These are phyloP conservation scores for Arothron firmamentum DNA, from an alignment of 2,113 vertebrate species.

Conservation along the genomic window DNA sequence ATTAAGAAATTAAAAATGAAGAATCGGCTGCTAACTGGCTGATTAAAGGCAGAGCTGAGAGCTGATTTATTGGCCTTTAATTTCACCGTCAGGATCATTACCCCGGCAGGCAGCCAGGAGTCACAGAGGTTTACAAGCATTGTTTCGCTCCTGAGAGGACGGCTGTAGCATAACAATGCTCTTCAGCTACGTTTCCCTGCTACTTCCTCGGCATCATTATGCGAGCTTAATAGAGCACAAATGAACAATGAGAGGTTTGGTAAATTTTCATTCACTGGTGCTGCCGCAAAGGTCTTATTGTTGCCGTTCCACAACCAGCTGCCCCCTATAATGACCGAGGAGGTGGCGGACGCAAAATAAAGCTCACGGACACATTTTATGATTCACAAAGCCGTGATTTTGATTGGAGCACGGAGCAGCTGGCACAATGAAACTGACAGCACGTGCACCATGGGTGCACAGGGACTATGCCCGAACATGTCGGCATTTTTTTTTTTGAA, in stretches of 20 bases:
- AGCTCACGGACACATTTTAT: slow-evolving; percentile 35
- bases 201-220: slow-evolving; percentile 43
- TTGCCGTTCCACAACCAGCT: slow-evolving; percentile 28
- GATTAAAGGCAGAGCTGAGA: slow-evolving; percentile 57
- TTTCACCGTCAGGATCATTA: slow-evolving; percentile 49
- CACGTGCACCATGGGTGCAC: neutral
- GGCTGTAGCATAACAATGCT: slow-evolving; percentile 31
- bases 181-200: slow-evolving; percentile 33
- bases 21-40: slow-evolving; percentile 55
- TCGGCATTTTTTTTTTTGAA: too few relatives aligned
- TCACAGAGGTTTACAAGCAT: slow-evolving; percentile 43
- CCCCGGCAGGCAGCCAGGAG: slow-evolving; percentile 31
- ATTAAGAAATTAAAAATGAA: slow-evolving; percentile 25
- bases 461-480: neutral
- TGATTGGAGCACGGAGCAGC: slow-evolving; percentile 32
- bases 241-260: slow-evolving; percentile 40
- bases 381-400: slow-evolving; percentile 36
- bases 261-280: slow-evolving; percentile 31
- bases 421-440: slow-evolving; percentile 36
- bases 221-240: slow-evolving; percentile 32
- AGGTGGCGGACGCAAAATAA: slow-evolving; percentile 36
- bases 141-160: slow-evolving; percentile 33
- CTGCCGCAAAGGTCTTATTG: slow-evolving; percentile 31
- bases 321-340: slow-evolving; percentile 23
- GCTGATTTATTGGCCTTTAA: slow-evolving; percentile 62